Base-by-base conservation (phyloP, 2,888 invertebrate species). In the Fabriciana adippe region DNA sequence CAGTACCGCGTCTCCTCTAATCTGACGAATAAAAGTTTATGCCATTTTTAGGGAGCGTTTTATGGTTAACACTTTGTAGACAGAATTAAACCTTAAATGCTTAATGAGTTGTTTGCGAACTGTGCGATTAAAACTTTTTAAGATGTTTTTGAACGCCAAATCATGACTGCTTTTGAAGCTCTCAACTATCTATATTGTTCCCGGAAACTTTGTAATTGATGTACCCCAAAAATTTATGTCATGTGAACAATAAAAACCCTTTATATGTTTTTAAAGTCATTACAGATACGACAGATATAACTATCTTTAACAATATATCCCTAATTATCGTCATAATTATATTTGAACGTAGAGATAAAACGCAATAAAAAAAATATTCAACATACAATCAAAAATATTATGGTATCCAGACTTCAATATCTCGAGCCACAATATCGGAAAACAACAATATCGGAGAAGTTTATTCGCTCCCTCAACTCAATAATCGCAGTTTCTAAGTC, bases 1-100 rank as follows among this genome's bases (percentile, higher is more conserved):
- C 87, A 89, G 81, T 77, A 78, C 76, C 72, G 66, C 77, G 77
- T 75, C 82, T 81, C 76, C 81, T 86, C 89, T 90, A 90, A 92
- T 92, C 92, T 89, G 77, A 79, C 78, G 79, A 86, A 90, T 91
- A 90, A 92, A 90, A 88, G 78, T 89, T 91, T 90, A 86, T 86
- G 85, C 80, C 79, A 86, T 90, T 90, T 88, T 91, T 89, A 87
- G 87, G 79, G 85, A 82, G 78, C 77, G 79, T 84, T 90, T 89
- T 88, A 88, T 81, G 84, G 84, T 80, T 81, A 81, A 86, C 86
- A 87, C 85, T 90, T 85, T 85, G 86, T 84, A 81, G 87, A 87
- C 84, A 73, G 78, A 87, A 90, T 90, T 88, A 87, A 86, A 87
- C 79, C 82, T 86, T 87, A 86, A 89, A 88, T 88, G 82, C 67